These are phyloP conservation scores for Chydorus sphaericus DNA, from an alignment of 2,888 invertebrate species.

Conservation along the genomic window DNA sequence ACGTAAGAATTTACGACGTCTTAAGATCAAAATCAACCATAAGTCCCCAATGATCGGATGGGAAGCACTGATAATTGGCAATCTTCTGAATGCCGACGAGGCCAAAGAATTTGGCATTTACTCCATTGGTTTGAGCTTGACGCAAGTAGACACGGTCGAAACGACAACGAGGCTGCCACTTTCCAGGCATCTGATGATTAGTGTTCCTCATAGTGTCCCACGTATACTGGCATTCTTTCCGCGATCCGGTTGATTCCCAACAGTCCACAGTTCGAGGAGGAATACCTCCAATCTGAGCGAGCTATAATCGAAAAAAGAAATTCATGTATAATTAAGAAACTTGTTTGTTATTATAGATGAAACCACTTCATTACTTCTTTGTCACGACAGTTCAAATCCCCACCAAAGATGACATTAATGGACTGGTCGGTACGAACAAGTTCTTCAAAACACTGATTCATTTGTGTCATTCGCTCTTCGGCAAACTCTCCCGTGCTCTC, in stretches of 20 bases:
- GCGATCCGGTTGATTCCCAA: conserved; percentile 39
- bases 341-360: not conserved
- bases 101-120: conserved; percentile 35
- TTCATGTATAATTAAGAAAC: not conserved
- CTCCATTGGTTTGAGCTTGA: conserved; percentile 22
- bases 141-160: conserved; percentile 39
- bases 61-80: conserved; percentile 33
- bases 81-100: conserved; percentile 37
- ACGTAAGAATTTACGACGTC: not conserved
- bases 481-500: conserved; percentile 38
- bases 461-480: conserved; percentile 32
- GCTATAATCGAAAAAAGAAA: conserved; percentile 21
- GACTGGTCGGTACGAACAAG: conserved; percentile 22
- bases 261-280: conserved; percentile 33
- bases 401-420: conserved; percentile 37
- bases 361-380: conserved; percentile 32
- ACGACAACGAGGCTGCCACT: conserved; percentile 31
- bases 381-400: conserved; percentile 43
- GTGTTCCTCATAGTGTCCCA: conserved; percentile 42
- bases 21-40: conserved; percentile 24
- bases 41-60: conserved; percentile 42
- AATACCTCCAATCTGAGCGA: conserved; percentile 28
- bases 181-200: conserved; percentile 31
- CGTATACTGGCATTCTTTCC: conserved; percentile 36
- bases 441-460: conserved; percentile 28